phyloP scores from a whole-genome alignment of 2,797 vertebrate species.

The Cirrhinus mrigala region DNA sequence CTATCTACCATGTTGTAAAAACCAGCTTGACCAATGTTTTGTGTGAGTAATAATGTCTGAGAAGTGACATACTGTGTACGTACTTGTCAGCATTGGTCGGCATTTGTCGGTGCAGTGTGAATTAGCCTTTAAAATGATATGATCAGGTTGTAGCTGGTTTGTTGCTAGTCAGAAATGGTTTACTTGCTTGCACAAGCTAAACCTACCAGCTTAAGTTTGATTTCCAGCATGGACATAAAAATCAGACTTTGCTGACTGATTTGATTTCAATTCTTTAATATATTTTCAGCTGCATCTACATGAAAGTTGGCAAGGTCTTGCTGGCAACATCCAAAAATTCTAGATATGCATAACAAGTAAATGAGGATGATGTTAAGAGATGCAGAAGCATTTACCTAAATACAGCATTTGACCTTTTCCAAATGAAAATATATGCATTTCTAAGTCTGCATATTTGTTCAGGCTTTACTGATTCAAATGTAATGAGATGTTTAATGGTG shows the following conservation, averaged over 20 bases:
- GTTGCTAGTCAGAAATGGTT: background rate
- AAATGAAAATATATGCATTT: constrained; percentile 69
- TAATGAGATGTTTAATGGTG: constrained; percentile 76
- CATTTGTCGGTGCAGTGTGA: background rate
- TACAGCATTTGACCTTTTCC: constrained; percentile 53
- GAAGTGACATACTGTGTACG: background rate
- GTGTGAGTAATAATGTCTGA: background rate
- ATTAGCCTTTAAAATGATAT: background rate
- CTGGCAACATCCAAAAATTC: constrained; percentile 37
- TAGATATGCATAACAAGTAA: constrained; percentile 61
- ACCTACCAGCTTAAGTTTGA: background rate
- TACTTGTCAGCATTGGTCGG: background rate
- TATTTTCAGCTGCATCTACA: background rate
- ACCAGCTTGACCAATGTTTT: background rate
- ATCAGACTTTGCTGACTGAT: background rate
- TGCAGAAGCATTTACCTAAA: constrained; percentile 57
- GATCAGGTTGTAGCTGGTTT: background rate
- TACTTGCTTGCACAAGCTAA: background rate
- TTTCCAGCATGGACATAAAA: background rate
- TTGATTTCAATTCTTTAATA: background rate
- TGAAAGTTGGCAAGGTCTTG: background rate
- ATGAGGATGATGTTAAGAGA: constrained; percentile 43
- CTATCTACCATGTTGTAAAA: background rate
- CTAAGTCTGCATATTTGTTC: constrained; percentile 73
- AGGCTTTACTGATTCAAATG: constrained; percentile 71